phyloP scores from a whole-genome alignment of 92 coral and sea anemone genomes.

The Bergia sp. region DNA sequence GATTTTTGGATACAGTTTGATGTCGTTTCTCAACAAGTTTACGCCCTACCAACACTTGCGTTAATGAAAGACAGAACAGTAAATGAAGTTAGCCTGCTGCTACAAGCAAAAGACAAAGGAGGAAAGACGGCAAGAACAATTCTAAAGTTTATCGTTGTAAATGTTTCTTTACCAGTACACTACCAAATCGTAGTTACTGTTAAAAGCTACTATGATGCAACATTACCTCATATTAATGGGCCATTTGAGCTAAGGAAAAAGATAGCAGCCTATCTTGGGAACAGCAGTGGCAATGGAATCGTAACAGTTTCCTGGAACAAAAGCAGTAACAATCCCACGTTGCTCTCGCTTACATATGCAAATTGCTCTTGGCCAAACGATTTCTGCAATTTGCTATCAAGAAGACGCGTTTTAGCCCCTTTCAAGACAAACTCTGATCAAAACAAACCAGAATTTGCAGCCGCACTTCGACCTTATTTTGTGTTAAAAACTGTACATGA shows the following conservation, averaged over 20 bases:
- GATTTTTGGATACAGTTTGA: conserved; percentile 49
- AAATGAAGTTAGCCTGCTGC: conserved; percentile 11
- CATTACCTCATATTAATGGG: conserved; percentile 35
- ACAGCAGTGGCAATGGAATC: neutral
- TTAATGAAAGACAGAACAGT: neutral
- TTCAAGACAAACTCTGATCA: conserved; percentile 7
- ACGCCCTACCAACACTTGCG: conserved; percentile 32
- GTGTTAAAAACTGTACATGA: conserved; percentile 10
- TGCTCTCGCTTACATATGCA: conserved; percentile 16
- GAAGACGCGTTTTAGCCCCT: neutral
- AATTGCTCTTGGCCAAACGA: conserved; percentile 18
- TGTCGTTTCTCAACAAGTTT: conserved; percentile 25
- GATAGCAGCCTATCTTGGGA: conserved; percentile 16
- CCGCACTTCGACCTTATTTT: conserved; percentile 39
- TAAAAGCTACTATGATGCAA: conserved; percentile 38
- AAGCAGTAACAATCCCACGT: neutral
- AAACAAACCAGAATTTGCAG: conserved; percentile 13
- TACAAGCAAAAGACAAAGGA: conserved; percentile 43
- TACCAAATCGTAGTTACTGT: conserved; percentile 29
- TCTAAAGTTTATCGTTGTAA: conserved; percentile 17
- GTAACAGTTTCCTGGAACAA: conserved; percentile 24
- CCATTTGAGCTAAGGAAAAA: neutral
- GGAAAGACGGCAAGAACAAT: conserved; percentile 32
- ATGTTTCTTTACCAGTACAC: neutral
- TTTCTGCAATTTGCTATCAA: neutral